Evolutionary conservation across 2,113 vertebrate species (phyloP), one percentile per base, ranked within the genome.

Genomic region (Channa maculata): DNA sequence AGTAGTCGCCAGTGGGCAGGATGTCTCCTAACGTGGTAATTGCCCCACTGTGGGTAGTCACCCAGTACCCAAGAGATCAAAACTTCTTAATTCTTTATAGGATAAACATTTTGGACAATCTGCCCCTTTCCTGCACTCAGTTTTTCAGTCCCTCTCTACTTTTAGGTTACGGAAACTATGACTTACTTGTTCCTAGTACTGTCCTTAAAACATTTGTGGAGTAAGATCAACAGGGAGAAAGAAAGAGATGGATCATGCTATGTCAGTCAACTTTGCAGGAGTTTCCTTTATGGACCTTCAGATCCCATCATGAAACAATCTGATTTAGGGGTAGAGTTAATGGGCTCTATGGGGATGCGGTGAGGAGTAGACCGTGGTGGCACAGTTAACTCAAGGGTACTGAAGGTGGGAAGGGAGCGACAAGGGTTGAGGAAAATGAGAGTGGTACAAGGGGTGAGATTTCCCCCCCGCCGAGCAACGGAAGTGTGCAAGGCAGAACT

Each of bases 1-100:
- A 79, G 80, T 38, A 77, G 88, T 84, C 58, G 80, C 84, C 83
- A 77, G 77, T 61, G 81, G 87, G 79, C 92, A 92, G 88, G 90
- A 94, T 89, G 87, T 93, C 85, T 91, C 87, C 87, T 86, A 88
- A 90, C 68, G 80, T 80, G 82, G 88, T 92, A 91, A 92, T 92
- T 80, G 38, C 74, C 77, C 88, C 78, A 66, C 88, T 88, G 91
- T 81, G 92, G 88, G 80, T 75, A 88, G 83, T 88, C 89, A 82
- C 82, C 80, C 65, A 41, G 83, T 72, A 82, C 85, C 83, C 71
- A 51, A 12, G 88, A 89, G 89, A 91, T 90, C 73, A 67, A 87
- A 83, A 71, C 88, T 77, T 82, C 65, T 79, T 77, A 74, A 68
- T 69, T 88, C 79, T 88, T 87, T 80, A 86, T 69, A 75, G 88